Evolutionary conservation across 2,888 invertebrate species (phyloP), one percentile per base, ranked within the genome.

Genomic region (Labia minor): DNA sequence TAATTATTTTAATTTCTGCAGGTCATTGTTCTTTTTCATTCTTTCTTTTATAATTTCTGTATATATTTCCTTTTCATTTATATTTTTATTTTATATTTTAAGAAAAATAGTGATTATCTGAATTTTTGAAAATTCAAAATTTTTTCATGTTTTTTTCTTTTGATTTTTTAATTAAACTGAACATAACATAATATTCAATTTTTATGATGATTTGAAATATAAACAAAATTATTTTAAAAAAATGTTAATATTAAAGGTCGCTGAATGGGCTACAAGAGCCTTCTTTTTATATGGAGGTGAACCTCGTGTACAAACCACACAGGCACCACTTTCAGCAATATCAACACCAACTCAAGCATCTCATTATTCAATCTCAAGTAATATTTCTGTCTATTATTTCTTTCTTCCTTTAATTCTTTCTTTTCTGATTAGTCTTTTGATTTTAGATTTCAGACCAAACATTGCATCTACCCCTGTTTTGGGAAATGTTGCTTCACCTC

Each of bases 281-380:
- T 94, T 95, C 78, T 92, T 95, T 78, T 79, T 93, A 70, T 95
- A 92, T 75, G 96, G 97, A 20, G 91, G 92, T 0, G 93, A 94
- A 73, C 82, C 86, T n/a, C 67, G 67, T 61, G 63, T 65, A n/a
- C 62, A 63, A 1, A 14, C 61, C 3, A 19, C 20, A 10, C 20
- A 33, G 0, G 68, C 75, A 63, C 76, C 37, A 78, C 1, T 75
- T 78, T 18, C 78, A 78, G 67, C 73, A 11, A 19, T 10, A 20
- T 18, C 21, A 14, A 8, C 65, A 8, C 21, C 67, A 19, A 11
- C 67, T 19, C 10, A 61, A 21, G 18, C 67, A 1, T 62, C 37
- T 11, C 67, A 67, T 37, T 67, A 65, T 21, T 21, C 67, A 16
- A 20, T 67, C 37, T 19, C 26, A 64, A 33, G 61, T 26, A 20